Evolutionary conservation across 2,797 vertebrate genomes (phyloP).

Genomic region (Tokudaia muenninki): DNA sequence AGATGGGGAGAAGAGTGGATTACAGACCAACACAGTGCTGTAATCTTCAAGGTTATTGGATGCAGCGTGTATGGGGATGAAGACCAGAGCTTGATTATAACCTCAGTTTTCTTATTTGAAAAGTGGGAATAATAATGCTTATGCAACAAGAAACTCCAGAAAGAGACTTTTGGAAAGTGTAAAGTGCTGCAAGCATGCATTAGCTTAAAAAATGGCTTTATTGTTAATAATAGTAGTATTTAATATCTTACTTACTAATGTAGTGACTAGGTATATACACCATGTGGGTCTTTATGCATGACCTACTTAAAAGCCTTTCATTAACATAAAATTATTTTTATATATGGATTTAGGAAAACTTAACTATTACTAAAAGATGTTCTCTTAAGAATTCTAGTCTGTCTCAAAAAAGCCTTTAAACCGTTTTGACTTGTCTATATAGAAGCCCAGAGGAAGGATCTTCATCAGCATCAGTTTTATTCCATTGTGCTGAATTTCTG

Average conservation of each 20-base stretch:
- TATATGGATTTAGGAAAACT: neutral
- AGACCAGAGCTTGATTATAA: neutral
- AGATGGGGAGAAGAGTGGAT: slow-evolving; percentile 13
- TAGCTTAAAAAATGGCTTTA: slow-evolving; percentile 2
- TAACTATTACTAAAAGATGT: slow-evolving; percentile 38
- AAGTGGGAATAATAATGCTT: neutral
- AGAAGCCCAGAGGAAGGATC: neutral
- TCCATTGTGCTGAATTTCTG: neutral
- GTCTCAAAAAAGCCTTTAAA: neutral
- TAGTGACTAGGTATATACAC: neutral
- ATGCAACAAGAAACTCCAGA: neutral
- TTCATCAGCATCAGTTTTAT: neutral
- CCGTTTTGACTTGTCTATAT: slow-evolving; percentile 8
- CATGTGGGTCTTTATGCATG: neutral
- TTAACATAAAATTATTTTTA: neutral
- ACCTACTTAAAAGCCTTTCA: slow-evolving; percentile 38
- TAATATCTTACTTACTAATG: neutral
- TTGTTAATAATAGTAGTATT: neutral
- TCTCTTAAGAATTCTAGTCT: neutral
- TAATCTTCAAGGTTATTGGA: neutral
- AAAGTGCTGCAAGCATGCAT: neutral
- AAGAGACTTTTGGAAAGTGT: neutral
- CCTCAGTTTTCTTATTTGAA: neutral
- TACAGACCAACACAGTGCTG: neutral
- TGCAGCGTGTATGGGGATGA: neutral